These are phyloP conservation scores for Cololabis saira DNA, from an alignment of 2,113 vertebrate genomes.

Conservation along the genomic window DNA sequence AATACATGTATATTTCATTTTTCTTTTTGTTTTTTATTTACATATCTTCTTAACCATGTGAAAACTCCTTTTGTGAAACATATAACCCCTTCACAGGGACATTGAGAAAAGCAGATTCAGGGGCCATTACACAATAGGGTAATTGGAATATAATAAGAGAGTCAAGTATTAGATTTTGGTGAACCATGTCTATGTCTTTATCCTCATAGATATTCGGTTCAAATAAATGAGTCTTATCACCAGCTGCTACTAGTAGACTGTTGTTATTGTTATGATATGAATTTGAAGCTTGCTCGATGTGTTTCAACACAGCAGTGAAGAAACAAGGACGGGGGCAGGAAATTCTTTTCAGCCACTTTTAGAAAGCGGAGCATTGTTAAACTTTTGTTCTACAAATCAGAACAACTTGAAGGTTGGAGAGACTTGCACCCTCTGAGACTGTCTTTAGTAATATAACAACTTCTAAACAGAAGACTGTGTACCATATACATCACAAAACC, in stretches of 20 bases:
- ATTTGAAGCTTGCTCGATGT: too few relatives aligned
- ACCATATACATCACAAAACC: neutral
- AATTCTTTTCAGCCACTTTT: neutral
- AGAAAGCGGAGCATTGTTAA: neutral
- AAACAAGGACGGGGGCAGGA: neutral
- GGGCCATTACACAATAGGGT: constrained; percentile 1
- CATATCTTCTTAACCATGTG: constrained; percentile 23
- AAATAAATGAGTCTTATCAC: constrained; percentile 8
- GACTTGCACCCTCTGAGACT: neutral
- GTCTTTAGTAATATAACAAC: neutral
- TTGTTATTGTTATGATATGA: constrained; percentile 5
- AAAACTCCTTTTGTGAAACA: constrained; percentile 5
- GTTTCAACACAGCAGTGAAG: neutral
- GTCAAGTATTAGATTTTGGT: neutral
- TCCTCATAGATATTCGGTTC: neutral
- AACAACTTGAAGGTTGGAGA: neutral
- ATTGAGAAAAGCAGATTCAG: neutral
- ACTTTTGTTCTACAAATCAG: neutral
- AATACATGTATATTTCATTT: too few relatives aligned
- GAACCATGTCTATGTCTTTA: neutral
- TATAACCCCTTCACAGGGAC: constrained; percentile 13
- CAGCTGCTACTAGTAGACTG: neutral
- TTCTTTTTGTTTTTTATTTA: too few relatives aligned
- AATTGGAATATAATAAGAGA: constrained; percentile 1
- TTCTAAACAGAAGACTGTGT: neutral